These are phyloP conservation scores for Ormyrus pomaceus DNA, from an alignment of 2,888 invertebrate genomes.

Conservation along the genomic window DNA sequence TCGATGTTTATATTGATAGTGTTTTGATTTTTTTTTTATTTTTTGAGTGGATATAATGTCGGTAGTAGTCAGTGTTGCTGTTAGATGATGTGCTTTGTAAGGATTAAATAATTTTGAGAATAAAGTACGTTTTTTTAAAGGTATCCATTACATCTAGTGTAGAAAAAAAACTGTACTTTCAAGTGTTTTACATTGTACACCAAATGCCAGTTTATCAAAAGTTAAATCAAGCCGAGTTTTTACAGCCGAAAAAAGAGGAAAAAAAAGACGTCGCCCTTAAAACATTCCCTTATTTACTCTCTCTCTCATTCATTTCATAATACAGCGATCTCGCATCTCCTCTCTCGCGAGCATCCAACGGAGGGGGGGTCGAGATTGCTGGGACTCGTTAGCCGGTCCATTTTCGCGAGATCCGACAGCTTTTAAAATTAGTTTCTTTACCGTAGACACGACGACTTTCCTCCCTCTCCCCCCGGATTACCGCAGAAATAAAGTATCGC, in stretches of 20 bases:
- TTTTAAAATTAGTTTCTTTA: conserved; percentile 61
- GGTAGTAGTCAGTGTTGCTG: too few relatives aligned
- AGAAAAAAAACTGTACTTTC: too few relatives aligned
- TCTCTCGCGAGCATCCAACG: neutral
- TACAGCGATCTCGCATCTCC: conserved; percentile 13
- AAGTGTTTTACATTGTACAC: too few relatives aligned
- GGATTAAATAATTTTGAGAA: too few relatives aligned
- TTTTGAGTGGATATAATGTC: too few relatives aligned
- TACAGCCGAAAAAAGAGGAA: neutral
- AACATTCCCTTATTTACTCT: conserved; percentile 27
- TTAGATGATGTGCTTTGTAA: too few relatives aligned
- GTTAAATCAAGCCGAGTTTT: neutral
- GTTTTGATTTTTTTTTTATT: too few relatives aligned
- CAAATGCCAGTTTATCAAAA: too few relatives aligned
- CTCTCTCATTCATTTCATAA: conserved; percentile 36
- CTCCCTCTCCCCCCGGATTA: conserved; percentile 61
- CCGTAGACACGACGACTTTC: conserved; percentile 47
- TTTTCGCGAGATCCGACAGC: conserved; percentile 59
- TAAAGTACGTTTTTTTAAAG: too few relatives aligned
- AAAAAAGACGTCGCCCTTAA: neutral
- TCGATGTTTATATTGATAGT: too few relatives aligned
- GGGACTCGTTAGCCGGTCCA: conserved; percentile 58
- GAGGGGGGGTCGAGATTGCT: conserved; percentile 51
- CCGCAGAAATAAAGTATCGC: conserved; percentile 66
- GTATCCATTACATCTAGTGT: too few relatives aligned